phyloP scores from a whole-genome alignment of 1,140 invertebrate species.

The Zaprionus gabonicus region DNA sequence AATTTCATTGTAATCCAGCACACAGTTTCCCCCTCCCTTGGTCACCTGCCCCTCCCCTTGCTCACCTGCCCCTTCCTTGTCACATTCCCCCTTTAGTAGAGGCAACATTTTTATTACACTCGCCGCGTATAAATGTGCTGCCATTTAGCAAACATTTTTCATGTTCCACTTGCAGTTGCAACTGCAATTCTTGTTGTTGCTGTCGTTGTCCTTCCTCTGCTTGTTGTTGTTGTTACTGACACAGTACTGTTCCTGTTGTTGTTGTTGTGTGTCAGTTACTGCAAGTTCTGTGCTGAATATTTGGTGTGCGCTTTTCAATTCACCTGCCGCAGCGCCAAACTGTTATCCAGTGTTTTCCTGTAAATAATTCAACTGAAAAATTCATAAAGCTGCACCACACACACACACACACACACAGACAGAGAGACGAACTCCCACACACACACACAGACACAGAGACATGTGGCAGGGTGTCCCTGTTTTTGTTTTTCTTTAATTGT shows the following conservation, averaged over 20 bases:
- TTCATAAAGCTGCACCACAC: conserved; percentile 62
- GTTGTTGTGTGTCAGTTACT: conserved; percentile 5
- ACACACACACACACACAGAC: not conserved
- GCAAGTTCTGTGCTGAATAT: conserved; percentile 33
- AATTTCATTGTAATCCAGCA: not conserved
- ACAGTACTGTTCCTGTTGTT: not conserved
- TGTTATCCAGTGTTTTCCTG: conserved; percentile 63
- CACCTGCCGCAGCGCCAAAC: conserved; percentile 45
- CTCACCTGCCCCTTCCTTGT: not conserved
- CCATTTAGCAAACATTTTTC: conserved; percentile 56
- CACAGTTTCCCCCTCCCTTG: not conserved
- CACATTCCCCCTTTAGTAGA: not conserved
- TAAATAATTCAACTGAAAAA: conserved; percentile 78
- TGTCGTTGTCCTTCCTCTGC: not conserved
- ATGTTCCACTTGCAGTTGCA: conserved; percentile 16
- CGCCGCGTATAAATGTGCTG: conserved; percentile 34
- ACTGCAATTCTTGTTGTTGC: not conserved
- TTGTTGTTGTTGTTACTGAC: not conserved
- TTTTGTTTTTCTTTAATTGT: conserved; percentile 75
- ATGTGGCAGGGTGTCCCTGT: conserved; percentile 9
- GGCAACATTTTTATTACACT: conserved; percentile 19
- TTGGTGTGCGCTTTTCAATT: conserved; percentile 31
- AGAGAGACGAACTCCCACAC: no score
- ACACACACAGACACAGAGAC: not conserved
- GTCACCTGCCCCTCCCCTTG: not conserved